phyloP scores from a whole-genome alignment of 2,113 vertebrate species.

The Grallaria varia region DNA sequence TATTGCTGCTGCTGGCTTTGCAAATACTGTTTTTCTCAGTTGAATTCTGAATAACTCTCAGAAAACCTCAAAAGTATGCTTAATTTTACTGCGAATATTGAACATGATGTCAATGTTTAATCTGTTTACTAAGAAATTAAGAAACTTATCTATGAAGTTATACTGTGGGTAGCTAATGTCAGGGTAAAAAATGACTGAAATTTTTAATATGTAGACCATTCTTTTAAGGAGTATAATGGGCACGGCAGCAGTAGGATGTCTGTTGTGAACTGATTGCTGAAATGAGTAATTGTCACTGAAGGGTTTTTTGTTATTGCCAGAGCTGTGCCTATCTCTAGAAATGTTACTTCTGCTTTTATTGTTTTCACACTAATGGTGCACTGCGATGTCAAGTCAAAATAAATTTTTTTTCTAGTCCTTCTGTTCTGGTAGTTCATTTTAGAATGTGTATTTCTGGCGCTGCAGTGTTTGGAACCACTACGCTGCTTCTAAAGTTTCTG shows the following conservation, averaged over 20 bases:
- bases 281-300: conserved; percentile 52
- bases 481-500: conserved; percentile 29
- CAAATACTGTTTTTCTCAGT: neutral
- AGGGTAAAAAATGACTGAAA: conserved; percentile 17
- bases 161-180: neutral
- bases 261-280: conserved; percentile 51
- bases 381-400: conserved; percentile 72
- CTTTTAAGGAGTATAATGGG: conserved; percentile 23
- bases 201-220: neutral
- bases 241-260: conserved; percentile 15
- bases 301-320: conserved; percentile 39
- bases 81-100: neutral
- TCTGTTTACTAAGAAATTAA: conserved; percentile 14
- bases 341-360: conserved; percentile 66
- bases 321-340: conserved; percentile 62
- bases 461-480: conserved; percentile 44
- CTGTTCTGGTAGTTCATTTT: conserved; percentile 69
- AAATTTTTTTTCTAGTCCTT: conserved; percentile 63
- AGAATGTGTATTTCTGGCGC: conserved; percentile 67
- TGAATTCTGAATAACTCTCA: neutral
- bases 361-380: conserved; percentile 69
- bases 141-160: conserved; percentile 15
- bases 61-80: neutral
- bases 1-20: neutral
- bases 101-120: neutral